Percentiles rank a stretch among this genome's conserved stretches.
These are phyloP conservation scores for Globodera ellingtonae DNA, from an alignment of 1,140 invertebrate genomes.

Conservation along the genomic window DNA sequence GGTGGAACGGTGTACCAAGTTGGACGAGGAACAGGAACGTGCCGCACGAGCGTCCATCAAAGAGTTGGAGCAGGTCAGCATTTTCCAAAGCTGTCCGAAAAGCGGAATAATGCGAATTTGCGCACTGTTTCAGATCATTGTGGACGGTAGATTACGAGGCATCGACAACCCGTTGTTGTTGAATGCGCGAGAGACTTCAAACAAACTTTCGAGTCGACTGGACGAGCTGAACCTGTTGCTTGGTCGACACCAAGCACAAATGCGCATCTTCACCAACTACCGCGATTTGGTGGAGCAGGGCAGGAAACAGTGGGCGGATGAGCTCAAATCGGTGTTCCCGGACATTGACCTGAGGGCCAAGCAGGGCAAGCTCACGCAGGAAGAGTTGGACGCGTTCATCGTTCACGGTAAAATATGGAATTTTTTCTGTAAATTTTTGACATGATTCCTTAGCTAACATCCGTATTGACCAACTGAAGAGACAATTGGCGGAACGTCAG, in stretches of 20 bases:
- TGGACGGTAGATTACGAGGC: constrained; percentile 45
- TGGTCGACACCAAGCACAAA: constrained; percentile 65
- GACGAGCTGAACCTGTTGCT: constrained; percentile 62
- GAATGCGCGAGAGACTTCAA: constrained; percentile 59
- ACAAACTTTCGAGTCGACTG: constrained; percentile 54
- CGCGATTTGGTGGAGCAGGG: constrained; percentile 68
- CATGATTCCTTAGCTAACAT: constrained; percentile 68
- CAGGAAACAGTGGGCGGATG: constrained; percentile 67
- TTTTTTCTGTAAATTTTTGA: not conserved
- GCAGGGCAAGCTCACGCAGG: constrained; percentile 67
- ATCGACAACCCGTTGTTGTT: constrained; percentile 48
- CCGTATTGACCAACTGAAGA: constrained; percentile 69
- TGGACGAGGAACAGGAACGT: constrained; percentile 43
- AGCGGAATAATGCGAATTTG: not conserved
- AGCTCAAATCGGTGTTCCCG: constrained; percentile 67
- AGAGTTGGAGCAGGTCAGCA: constrained; percentile 45
- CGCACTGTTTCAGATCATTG: constrained; percentile 42
- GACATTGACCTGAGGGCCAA: constrained; percentile 65
- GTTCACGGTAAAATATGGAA: constrained; percentile 9
- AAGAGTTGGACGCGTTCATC: constrained; percentile 69
- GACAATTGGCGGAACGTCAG: constrained; percentile 68
- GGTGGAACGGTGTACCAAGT: constrained; percentile 42
- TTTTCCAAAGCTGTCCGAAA: constrained; percentile 8
- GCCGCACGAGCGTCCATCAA: constrained; percentile 53
- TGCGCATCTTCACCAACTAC: constrained; percentile 67